Evolutionary conservation across 2,888 invertebrate genomes (phyloP), one percentile per base, ranked within the genome.

Genomic region (Ischnus inquisitorius): DNA sequence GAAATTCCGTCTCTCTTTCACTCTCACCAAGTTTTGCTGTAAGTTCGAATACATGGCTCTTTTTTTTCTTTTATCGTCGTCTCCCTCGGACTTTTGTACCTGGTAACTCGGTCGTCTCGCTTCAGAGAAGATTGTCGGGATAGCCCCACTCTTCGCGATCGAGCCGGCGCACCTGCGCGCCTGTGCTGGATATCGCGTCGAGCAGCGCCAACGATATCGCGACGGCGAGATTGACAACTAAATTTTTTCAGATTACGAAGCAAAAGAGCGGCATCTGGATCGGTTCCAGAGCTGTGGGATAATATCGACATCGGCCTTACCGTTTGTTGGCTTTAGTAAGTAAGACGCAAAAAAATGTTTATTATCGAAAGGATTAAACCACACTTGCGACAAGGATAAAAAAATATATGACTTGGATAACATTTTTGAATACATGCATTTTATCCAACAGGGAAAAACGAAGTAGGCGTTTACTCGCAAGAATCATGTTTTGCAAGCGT

Each of bases 151-250:
- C 60, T 25, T 34, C 25, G 14, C 25, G 14, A 28, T 6, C 60
- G 28, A 34, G 28, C 60, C 28, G 28, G 12, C 60, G 60, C 60
- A 60, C 60, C 60, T 60, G 60, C 60, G 60, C 60, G 25, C 28
- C 28, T 60, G 28, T 14, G 28, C 12, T 28, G 14, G 28, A n/a
- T 25, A 25, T 28, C 28, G 14, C 60, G 14, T 25, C n/a, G 12
- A n/a, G 28, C 60, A 60, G 28, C 25, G 60, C 60, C 60, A 28
- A 12, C 6, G n/a, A 14, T 28, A 25, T 28, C 25, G 28, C 25
- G n/a, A 60, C 60, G 28, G 28, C 28, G 25, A 60, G n/a, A 60
- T 14, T 60, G 25, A 5, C 12, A 28, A 28, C 60, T 60, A 28
- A 28, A 12, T 28, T 25, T 28, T 28, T 14, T 22, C n/a, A 51